Evolutionary conservation across 1,140 invertebrate species (phyloP).

Genomic region (Tetramorium parvispinum): DNA sequence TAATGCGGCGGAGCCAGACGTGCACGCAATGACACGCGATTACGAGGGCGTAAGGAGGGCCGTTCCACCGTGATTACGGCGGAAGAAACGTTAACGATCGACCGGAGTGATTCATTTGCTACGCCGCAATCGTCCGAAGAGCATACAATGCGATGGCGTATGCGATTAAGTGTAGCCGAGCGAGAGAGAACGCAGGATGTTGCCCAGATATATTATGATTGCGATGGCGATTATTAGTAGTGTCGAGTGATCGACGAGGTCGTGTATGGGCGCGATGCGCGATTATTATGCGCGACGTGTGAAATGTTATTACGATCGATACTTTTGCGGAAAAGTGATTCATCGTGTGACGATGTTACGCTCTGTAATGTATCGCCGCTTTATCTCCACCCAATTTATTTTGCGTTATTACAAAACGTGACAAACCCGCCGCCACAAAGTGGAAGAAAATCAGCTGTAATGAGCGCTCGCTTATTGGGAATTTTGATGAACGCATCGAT

Average conservation of each 20-base stretch:
- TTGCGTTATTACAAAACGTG: constrained; percentile 55
- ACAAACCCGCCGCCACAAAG: constrained; percentile 56
- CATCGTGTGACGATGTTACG: constrained; percentile 14
- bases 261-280: neutral
- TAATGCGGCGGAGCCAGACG: constrained; percentile 13
- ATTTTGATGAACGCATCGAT: constrained; percentile 59
- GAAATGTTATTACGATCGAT: constrained; percentile 50
- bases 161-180: constrained; percentile 21
- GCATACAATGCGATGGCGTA: constrained; percentile 32
- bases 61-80: constrained; percentile 41
- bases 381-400: constrained; percentile 58
- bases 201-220: constrained; percentile 43
- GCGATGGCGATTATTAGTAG: constrained; percentile 30
- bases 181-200: constrained; percentile 5
- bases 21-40: constrained; percentile 31
- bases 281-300: constrained; percentile 31
- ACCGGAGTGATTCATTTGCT: constrained; percentile 44
- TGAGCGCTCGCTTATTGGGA: constrained; percentile 53
- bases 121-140: constrained; percentile 30
- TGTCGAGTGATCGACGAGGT: constrained; percentile 25
- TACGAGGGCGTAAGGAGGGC: constrained; percentile 40
- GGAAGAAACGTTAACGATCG: constrained; percentile 50
- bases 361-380: constrained; percentile 29
- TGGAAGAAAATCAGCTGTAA: constrained; percentile 59
- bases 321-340: constrained; percentile 36